Base-by-base conservation (phyloP, 2,113 vertebrate species). In the Circaetus cinerascens region DNA sequence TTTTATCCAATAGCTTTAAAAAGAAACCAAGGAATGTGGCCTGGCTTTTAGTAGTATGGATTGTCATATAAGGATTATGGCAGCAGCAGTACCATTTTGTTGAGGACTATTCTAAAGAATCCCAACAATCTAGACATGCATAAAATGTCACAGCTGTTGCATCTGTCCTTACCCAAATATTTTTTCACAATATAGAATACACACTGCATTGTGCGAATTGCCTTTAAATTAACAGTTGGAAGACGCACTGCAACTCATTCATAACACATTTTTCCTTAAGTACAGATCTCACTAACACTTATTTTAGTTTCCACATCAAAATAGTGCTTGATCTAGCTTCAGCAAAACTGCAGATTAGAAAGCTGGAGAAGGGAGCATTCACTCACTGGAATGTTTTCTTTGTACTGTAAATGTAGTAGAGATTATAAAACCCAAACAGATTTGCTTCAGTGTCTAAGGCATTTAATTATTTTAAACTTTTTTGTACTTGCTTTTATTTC, bases 91-190 rank as follows among this genome's bases (percentile, higher is more conserved):
- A 68, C 79, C 55, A 82, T 93, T 93, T 85, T 94, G 60, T 79
- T 72, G 41, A 72, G 53, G 63, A 15, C 62, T 74, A 72, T 48
- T 87, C 43, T 55, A 62, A 95, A 88, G 91, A 93, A 93, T 97
- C 86, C 64, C 21, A 95, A 21, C 64, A 86, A 60, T 90, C 55
- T 81, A 68, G 71, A 74, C 48, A 91, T 92, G 62, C 25, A 94
- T 81, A 77, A 96, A 96, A 95, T 95, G 51, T 85, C 91, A 97
- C 93, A 98, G 95, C 92, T 98, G 95, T 78, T 95, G 59, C 84
- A 92, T 95, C 73, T 95, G 83, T 71, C 50, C 62, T 90, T 96
- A 72, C 17, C 38, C 53, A 96, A 96, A 89, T 87, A 64, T 74
- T 94, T 74, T 85, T 91, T 92, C 63, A 82, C 27, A 93, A 38